Evolutionary conservation across 2,888 invertebrate genomes (phyloP), one percentile per base, ranked within the genome.

Genomic region (Dinocampus coccinellae): DNA sequence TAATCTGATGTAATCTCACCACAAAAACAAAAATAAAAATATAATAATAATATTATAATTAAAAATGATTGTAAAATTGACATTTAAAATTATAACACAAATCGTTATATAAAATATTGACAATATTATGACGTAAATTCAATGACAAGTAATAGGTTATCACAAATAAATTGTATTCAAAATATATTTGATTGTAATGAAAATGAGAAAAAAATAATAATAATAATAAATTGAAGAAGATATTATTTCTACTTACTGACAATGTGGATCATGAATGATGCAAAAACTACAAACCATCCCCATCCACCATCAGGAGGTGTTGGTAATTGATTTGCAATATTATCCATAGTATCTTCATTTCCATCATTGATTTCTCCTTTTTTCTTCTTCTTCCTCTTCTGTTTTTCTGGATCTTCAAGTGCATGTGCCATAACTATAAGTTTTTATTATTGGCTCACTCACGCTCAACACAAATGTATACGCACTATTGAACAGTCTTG

Each of bases 221-320:
- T n/a, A n/a, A n/a, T n/a, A n/a, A n/a, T n/a, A n/a, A n/a, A n/a
- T n/a, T n/a, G n/a, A 70, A 69, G 64, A 62, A 26, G 42, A n/a
- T 52, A 55, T 16, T 52, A 33, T 11, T 52, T 4, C 4, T 88
- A 94, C 95, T 95, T 88, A 96, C 96, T 95, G 89, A 96, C 92
- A 80, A 96, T 92, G 89, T 99, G 98, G 81, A 99, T 96, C 93
- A 98, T 94, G 89, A 99, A 98, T 7, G 97, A 97, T 26, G 95
- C 97, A 84, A 97, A 94, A 69, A 97, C 97, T 65, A 97, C 95
- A 88, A 94, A 90, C 96, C 97, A 97, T 0, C 97, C 97, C 97
- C 97, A 97, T 11, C 97, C 97, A 0, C 97, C 97, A 84, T 97
- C 97, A 0, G 95, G 96, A 20, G 95, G 94, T 73, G 92, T 88